phyloP scores from a whole-genome alignment of 2,113 vertebrate species.

The Bolborhynchus lineola region DNA sequence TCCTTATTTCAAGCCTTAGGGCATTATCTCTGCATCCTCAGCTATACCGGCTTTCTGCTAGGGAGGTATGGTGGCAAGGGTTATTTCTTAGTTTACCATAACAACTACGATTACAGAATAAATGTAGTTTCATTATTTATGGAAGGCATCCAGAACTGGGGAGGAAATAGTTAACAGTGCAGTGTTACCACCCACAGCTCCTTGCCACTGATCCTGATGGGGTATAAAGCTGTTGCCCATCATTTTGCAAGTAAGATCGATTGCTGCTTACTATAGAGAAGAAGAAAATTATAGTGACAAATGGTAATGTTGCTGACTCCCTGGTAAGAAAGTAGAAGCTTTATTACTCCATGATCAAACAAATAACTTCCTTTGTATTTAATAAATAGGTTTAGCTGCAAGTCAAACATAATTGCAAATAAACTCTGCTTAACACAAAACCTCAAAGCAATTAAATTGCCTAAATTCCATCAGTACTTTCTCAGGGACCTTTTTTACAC shows the following conservation, averaged over 20 bases:
- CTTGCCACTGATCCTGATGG: neutral
- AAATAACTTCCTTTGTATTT: constrained; percentile 21
- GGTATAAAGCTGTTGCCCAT: neutral
- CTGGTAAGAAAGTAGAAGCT: neutral
- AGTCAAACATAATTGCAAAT: constrained; percentile 6
- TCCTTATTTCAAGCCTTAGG: constrained; percentile 12
- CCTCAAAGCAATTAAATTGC: constrained; percentile 2
- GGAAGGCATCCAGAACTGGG: neutral
- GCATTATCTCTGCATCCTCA: neutral
- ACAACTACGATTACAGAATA: neutral
- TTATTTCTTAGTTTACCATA: neutral
- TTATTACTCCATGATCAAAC: constrained; percentile 35
- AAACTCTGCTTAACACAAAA: constrained; percentile 19
- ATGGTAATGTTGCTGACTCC: constrained; percentile 14
- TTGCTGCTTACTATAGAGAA: neutral
- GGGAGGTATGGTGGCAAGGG: neutral
- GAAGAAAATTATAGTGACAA: constrained; percentile 33
- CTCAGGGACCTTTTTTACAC: neutral
- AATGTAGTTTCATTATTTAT: neutral
- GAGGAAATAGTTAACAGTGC: neutral
- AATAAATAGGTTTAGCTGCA: constrained; percentile 30
- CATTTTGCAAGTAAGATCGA: neutral
- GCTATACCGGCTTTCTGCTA: neutral
- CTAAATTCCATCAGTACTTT: neutral
- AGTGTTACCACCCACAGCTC: neutral